Evolutionary conservation across 2,113 vertebrate genomes (phyloP).

Genomic region (Kobus ellipsiprymnus): DNA sequence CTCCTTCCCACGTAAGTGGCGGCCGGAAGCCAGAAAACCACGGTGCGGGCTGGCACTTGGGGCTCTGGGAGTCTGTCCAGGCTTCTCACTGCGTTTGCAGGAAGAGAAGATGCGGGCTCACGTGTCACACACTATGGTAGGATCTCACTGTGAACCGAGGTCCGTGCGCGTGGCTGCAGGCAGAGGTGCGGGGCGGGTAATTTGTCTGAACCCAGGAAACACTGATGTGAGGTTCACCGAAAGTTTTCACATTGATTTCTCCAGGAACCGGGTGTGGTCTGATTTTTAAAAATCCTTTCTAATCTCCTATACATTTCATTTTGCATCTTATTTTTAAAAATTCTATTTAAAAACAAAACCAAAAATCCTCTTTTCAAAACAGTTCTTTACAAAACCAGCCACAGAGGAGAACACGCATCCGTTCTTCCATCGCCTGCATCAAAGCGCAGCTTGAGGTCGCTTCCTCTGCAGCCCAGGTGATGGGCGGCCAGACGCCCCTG

Average conservation of each 20-base stretch:
- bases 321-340: not conserved
- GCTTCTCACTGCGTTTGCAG: too few relatives aligned
- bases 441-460: not conserved
- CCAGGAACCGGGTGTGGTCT: not conserved
- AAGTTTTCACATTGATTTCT: not conserved
- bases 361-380: not conserved
- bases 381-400: not conserved
- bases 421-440: accelerated
- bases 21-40: not conserved
- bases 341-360: not conserved
- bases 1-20: too few relatives aligned
- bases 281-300: not conserved
- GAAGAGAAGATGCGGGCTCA: accelerated
- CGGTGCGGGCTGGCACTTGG: accelerated
- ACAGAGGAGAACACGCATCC: not conserved
- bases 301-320: not conserved
- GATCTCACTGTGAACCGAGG: not conserved
- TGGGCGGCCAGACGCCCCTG: not conserved
- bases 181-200: not conserved
- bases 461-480: not conserved
- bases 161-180: not conserved
- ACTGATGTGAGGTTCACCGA: accelerated
- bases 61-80: not conserved
- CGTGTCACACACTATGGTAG: accelerated
- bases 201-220: not conserved